Conservation (phyloP, 2,888 invertebrate genomes). For the Geophilus truncorum region DNA sequence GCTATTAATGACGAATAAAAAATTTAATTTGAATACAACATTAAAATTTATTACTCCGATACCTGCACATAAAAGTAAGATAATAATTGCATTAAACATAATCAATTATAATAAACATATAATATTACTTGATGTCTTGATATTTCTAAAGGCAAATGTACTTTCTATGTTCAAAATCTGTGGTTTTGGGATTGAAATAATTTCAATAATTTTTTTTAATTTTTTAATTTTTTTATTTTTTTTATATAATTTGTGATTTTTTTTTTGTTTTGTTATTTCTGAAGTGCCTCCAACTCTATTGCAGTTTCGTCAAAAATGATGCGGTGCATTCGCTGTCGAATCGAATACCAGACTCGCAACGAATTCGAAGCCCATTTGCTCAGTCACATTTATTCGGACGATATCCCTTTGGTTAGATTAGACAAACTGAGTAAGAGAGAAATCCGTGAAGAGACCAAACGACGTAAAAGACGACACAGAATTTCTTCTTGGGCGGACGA, state of each 20-base stretch:
- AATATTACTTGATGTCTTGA: no score
- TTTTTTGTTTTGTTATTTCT: not conserved
- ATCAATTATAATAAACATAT: no score
- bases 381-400: not conserved
- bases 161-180: no score
- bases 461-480: not conserved
- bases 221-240: not conserved
- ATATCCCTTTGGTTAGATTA: not conserved
- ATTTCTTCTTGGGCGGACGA: not conserved
- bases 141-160: no score
- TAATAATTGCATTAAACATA: no score
- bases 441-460: not conserved
- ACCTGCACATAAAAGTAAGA: no score
- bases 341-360: not conserved
- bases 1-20: no score
- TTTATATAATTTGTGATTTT: not conserved
- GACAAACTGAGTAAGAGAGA: not conserved
- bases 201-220: not conserved
- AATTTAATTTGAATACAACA: no score
- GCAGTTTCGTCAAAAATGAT: not conserved
- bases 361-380: not conserved
- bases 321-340: not conserved
- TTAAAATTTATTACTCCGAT: no score
- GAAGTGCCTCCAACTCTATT: not conserved
- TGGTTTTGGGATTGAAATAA: no score